Base-by-base conservation (phyloP, 2,888 invertebrate genomes). In the Azorinus chamasolen region DNA sequence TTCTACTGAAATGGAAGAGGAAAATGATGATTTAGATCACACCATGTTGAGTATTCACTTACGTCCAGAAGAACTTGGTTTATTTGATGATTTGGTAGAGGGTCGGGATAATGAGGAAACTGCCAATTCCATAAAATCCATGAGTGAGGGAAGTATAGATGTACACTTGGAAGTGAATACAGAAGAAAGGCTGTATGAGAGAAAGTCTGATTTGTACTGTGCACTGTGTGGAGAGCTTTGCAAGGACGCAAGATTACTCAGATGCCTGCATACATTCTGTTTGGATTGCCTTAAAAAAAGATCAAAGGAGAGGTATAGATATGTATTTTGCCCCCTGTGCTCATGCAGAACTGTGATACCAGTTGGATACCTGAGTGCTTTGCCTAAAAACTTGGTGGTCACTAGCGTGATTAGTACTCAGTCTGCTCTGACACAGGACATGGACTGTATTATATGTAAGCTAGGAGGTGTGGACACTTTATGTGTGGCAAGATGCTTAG, bases 261-360 rank as follows among this genome's bases (percentile, higher is more conserved):
- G 48, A 41, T 84, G 84, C 63, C 46, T 83, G 22, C 84, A 84
- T 59, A 62, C 80, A 37, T 80, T 74, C 51, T 84, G 83, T 46
- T 45, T 55, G n/a, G 10, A 22, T 5, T 84, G 84, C 58, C 25
- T 84, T 0, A 55, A 71, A 18, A 65, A 46, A 12, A 18, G 51
- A 14, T 37, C 54, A 18, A 45, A 69, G 41, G 43, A 62, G 8
- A 51, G 20, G 18, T 22, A 55, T 39, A 43, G 22, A 39, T 50
- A 45, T 27, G 53, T 58, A 12, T 20, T 79, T n/a, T 80, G 79
- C 50, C 66, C 68, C 5, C 24, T 68, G 1, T 80, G 79, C 68
- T 16, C 37, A 0, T 20, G n/a, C 16, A 63, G 20, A 20, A 64
- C 59, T 0, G 14, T 27, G 5, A 18, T 75, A 20, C 62, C 59